Base-by-base conservation (phyloP, 2,113 vertebrate genomes). In the Trinectes maculatus region DNA sequence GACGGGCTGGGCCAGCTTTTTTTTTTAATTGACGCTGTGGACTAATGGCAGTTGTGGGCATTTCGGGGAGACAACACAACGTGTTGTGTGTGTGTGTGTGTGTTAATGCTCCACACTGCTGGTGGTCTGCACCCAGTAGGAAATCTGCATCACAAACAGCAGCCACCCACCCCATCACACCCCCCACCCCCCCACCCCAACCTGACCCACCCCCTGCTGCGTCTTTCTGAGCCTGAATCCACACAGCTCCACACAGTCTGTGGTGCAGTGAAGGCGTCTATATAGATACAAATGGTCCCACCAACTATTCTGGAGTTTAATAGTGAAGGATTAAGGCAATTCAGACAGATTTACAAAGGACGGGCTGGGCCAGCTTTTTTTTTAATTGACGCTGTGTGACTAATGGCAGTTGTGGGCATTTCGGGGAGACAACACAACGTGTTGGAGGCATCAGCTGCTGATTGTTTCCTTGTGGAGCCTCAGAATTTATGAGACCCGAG, bases 381-480 rank as follows among this genome's bases (percentile, higher is more conserved):
- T 87, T 83, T 83, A 89, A 89, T 86, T 79, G 85, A 88, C 77
- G 52, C 73, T 19, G 68, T 87, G 87, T 91, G 87, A 89, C 89
- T 90, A 87, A 92, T 83, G 77, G 80, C 63, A 71, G 74, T 86
- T 79, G 63, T 44, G 57, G 63, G 75, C 70, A 48, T 85, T 85
- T 84, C 73, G 74, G n/a, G 71, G 72, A 84, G 78, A 86, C 84
- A 84, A 73, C 65, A 59, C 84, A 82, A 77, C 87, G 78, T 65
- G 75, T 88, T 73, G 6, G 31, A 74, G 59, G 80, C 79, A 74
- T 71, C 71, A 83, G 74, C 74, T 73, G 58, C 80, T 82, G 85
- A 88, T 88, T 83, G 85, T 76, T 89, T 85, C 79, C 83, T 79
- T 65, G 60, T 76, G 87, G 77, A 80, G 80, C 36, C 75, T 70